Evolutionary conservation across 1,140 invertebrate genomes (phyloP).

Genomic region (Spodoptera frugiperda): DNA sequence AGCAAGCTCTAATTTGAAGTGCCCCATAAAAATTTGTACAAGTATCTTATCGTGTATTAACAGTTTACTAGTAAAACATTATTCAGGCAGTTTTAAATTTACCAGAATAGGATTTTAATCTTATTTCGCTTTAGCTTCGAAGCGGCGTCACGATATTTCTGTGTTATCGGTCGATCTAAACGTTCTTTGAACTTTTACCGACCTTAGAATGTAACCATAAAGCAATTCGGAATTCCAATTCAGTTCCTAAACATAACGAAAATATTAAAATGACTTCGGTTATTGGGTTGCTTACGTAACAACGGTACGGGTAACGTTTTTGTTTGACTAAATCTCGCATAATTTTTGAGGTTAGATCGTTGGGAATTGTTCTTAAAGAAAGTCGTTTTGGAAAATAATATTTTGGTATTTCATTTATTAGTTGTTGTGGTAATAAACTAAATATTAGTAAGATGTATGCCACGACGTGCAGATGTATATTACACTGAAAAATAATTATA

Average conservation of each 20-base stretch:
- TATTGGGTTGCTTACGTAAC: constrained; percentile 32
- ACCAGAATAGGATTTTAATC: constrained; percentile 30
- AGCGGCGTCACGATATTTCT: constrained; percentile 57
- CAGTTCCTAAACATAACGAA: constrained; percentile 48
- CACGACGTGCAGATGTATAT: too few species aligned
- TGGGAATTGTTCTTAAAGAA: background rate
- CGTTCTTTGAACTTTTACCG: constrained; percentile 62
- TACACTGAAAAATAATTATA: too few species aligned
- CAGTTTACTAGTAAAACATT: constrained; percentile 17
- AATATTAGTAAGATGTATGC: too few species aligned
- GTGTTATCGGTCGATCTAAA: constrained; percentile 64
- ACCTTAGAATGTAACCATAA: constrained; percentile 49
- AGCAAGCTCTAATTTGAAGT: background rate
- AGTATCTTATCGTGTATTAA: constrained; percentile 22
- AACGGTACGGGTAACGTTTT: constrained; percentile 1
- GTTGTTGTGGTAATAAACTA: too few species aligned
- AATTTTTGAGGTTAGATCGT: constrained; percentile 12
- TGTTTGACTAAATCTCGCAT: background rate
- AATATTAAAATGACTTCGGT: constrained; percentile 39
- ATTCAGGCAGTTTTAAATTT: constrained; percentile 20
- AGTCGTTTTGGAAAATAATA: too few species aligned
- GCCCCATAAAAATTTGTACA: constrained; percentile 13
- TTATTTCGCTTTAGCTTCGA: constrained; percentile 19
- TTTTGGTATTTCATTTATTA: too few species aligned
- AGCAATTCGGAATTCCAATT: constrained; percentile 49